These are phyloP conservation scores for Thamnophis elegans DNA, from an alignment of 2,797 vertebrate species.

Conservation along the genomic window DNA sequence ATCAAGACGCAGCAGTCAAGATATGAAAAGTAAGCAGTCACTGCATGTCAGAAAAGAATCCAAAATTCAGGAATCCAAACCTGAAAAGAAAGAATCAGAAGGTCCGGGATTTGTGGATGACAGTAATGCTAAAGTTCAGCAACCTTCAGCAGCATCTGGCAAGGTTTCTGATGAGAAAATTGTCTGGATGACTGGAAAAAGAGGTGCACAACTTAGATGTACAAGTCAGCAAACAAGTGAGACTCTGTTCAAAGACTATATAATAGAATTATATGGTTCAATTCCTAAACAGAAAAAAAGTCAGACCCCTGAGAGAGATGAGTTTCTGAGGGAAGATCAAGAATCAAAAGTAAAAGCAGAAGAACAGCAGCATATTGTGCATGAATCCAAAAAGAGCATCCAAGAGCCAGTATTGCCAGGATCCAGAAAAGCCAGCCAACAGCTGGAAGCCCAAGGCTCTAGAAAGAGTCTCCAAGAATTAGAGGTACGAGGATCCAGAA, in stretches of 20 bases:
- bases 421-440: background rate
- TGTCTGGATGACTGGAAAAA: background rate
- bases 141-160: background rate
- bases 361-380: background rate
- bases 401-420: background rate
- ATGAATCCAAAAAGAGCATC: background rate
- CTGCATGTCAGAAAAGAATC: background rate
- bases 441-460: background rate
- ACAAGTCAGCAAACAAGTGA: slow-evolving; percentile 24
- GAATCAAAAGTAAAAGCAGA: background rate
- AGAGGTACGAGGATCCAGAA: background rate
- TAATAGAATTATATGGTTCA: slow-evolving; percentile 4
- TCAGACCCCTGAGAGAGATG: background rate
- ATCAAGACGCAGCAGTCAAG: background rate
- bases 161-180: background rate
- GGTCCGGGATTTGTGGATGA: background rate
- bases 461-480: background rate
- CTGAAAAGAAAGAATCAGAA: background rate
- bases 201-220: background rate
- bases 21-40: background rate
- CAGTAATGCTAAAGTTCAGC: background rate
- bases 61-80: background rate
- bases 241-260: slow-evolving; percentile 6
- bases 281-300: background rate
- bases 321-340: background rate